phyloP scores from a whole-genome alignment of 92 coral and sea anemone genomes.

The Porites cylindrica region DNA sequence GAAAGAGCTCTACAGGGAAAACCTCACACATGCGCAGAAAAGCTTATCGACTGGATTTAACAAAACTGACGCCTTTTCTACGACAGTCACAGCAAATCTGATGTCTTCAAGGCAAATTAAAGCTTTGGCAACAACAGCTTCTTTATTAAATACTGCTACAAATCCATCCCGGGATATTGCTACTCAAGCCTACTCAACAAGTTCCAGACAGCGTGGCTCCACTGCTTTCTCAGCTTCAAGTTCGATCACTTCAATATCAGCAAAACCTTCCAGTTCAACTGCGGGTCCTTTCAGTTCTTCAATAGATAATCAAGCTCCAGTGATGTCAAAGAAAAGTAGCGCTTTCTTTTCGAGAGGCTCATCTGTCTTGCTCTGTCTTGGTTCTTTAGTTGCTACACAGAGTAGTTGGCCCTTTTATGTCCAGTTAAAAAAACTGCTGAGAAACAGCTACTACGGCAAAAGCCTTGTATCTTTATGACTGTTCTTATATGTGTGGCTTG shows the following conservation, averaged over 20 bases:
- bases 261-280: not conserved
- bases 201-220: not conserved
- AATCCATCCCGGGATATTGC: not conserved
- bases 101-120: not conserved
- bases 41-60: not conserved
- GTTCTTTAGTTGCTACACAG: too few relatives aligned
- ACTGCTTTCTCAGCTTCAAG: not conserved
- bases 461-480: too few relatives aligned
- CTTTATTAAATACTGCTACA: constrained; percentile 3
- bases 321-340: constrained; percentile 4
- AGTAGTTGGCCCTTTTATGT: too few relatives aligned
- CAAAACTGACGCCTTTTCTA: not conserved
- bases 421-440: too few relatives aligned
- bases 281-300: not conserved
- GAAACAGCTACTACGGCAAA: too few relatives aligned
- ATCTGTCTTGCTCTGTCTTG: not conserved
- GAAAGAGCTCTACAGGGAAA: not conserved
- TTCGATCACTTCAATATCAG: not conserved
- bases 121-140: not conserved
- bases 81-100: not conserved
- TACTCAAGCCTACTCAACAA: not conserved
- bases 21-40: not conserved
- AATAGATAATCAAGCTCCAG: not conserved
- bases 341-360: not conserved
- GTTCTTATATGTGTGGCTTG: too few relatives aligned